A percentile compares a stretch with the other conserved stretches of the same genome.
These are phyloP conservation scores for Alligator sinensis DNA, from an alignment of 2,113 vertebrate species.

Conservation along the genomic window DNA sequence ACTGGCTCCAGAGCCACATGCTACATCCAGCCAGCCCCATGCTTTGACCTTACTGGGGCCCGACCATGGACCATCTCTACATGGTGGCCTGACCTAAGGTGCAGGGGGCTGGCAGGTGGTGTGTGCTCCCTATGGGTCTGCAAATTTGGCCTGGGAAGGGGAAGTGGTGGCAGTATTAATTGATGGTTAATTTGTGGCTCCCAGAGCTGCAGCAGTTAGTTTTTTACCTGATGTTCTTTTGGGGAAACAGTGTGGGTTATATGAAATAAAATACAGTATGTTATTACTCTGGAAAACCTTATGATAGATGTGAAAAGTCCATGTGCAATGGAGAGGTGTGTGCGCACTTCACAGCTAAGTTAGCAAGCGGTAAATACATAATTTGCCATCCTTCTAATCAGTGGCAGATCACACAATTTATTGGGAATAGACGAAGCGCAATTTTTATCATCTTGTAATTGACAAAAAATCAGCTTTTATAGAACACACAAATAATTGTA, in stretches of 20 bases:
- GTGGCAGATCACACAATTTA: accelerated
- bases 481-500: background rate
- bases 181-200: too few relatives aligned
- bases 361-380: background rate
- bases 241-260: background rate
- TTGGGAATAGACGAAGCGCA: accelerated
- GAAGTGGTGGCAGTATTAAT: too few relatives aligned
- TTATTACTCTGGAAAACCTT: background rate
- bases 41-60: too few relatives aligned
- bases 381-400: accelerated
- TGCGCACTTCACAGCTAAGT: background rate
- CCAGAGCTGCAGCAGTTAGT: too few relatives aligned
- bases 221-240: too few relatives aligned
- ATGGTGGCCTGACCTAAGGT: too few relatives aligned
- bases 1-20: too few relatives aligned
- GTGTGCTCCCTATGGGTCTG: too few relatives aligned
- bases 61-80: too few relatives aligned
- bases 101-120: too few relatives aligned
- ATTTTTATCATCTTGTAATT: background rate
- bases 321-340: accelerated
- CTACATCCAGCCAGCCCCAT: too few relatives aligned
- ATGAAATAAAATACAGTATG: background rate
- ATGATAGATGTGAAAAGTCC: background rate
- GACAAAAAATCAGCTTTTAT: background rate
- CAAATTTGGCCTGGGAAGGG: too few relatives aligned